Percentiles rank a stretch among this genome's conserved stretches.
Evolutionary conservation across 2,113 vertebrate genomes (phyloP).

Genomic region (Phoxinus phoxinus): DNA sequence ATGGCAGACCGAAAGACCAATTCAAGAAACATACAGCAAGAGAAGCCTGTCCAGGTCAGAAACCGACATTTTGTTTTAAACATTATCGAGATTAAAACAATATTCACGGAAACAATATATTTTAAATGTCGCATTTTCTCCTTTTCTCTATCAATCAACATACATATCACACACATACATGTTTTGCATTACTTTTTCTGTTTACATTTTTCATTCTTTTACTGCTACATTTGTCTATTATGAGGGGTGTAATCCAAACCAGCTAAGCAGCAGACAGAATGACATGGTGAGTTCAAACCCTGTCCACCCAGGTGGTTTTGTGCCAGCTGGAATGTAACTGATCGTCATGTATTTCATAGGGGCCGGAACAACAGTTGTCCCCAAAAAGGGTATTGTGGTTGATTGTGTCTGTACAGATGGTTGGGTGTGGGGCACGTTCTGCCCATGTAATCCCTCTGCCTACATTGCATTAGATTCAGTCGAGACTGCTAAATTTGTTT

Average conservation of each 20-base stretch:
- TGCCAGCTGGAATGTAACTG: neutral
- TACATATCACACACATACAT: no score
- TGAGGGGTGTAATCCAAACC: constrained; percentile 47
- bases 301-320: neutral
- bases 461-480: constrained; percentile 3
- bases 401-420: constrained; percentile 66
- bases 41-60: constrained; percentile 46
- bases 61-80: neutral
- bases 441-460: constrained; percentile 60
- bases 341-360: neutral
- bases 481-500: neutral
- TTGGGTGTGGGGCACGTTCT: constrained; percentile 45
- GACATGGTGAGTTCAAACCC: constrained; percentile 39
- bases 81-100: no score
- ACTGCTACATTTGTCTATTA: constrained; percentile 38
- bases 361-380: constrained; percentile 23
- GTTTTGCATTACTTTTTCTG: neutral
- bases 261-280: constrained; percentile 24
- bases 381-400: constrained; percentile 54
- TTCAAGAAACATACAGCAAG: constrained; percentile 23
- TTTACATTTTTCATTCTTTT: neutral
- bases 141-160: no score
- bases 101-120: no score
- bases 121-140: no score
- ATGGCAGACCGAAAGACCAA: constrained; percentile 30